Conservation (phyloP, 1,140 invertebrate species). For the Ceratina calcarata region DNA sequence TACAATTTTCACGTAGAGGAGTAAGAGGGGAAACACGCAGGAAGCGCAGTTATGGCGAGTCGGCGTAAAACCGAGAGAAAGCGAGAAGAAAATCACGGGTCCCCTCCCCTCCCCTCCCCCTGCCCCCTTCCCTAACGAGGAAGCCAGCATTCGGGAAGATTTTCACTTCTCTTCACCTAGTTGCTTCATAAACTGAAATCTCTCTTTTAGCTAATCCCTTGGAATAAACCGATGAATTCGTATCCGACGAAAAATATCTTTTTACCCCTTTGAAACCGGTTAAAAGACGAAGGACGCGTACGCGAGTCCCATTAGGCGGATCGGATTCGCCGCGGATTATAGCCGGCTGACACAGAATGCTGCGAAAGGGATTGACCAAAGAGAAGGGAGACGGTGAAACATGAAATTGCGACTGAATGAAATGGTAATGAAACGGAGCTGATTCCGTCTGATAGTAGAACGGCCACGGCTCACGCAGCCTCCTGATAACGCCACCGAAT, state of each 20-base stretch:
- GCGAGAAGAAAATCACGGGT: neutral
- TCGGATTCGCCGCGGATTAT: constrained; percentile 46
- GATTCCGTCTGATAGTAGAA: constrained; percentile 54
- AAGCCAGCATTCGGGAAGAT: neutral
- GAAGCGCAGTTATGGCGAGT: constrained; percentile 1
- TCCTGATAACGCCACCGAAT: constrained; percentile 39
- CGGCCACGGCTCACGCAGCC: constrained; percentile 34
- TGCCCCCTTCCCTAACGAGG: neutral
- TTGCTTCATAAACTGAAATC: no score
- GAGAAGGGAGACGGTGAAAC: constrained; percentile 48
- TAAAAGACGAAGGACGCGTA: neutral
- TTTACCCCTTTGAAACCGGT: neutral
- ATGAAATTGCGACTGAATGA: constrained; percentile 63
- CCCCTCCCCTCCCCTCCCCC: neutral
- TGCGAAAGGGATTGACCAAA: neutral
- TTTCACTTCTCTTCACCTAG: neutral
- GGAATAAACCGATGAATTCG: no score
- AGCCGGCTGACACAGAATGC: neutral
- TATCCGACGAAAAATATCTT: no score
- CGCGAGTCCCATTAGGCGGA: constrained; percentile 45
- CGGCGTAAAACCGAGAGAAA: neutral
- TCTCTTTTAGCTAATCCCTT: no score
- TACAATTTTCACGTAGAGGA: neutral
- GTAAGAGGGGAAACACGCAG: neutral
- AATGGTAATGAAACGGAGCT: constrained; percentile 63